phyloP scores from a whole-genome alignment of 2,797 vertebrate species.

The Aselliscus stoliczkanus region DNA sequence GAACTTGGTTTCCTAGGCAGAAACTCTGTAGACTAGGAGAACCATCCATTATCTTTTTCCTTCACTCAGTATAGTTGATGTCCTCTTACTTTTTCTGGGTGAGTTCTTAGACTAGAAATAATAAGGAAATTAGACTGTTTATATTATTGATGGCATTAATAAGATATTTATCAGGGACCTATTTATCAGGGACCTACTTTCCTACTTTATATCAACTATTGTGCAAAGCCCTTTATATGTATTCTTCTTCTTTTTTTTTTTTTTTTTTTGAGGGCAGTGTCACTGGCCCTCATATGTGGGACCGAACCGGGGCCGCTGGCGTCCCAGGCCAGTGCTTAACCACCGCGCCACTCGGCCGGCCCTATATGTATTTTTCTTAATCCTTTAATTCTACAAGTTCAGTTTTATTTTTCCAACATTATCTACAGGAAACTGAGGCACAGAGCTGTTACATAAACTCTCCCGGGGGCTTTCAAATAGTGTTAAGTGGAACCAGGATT shows the following conservation, averaged over 20 bases:
- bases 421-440: background rate
- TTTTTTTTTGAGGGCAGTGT: too few relatives aligned
- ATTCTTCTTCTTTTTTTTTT: background rate
- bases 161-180: background rate
- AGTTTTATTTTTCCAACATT: background rate
- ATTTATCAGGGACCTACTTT: background rate
- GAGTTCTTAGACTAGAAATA: conserved; percentile 15
- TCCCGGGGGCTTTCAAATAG: background rate
- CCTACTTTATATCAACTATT: background rate
- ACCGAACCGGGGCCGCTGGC: too few relatives aligned
- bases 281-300: too few relatives aligned
- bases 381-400: background rate
- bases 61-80: background rate
- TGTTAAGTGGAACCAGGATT: background rate
- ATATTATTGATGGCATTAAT: background rate
- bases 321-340: too few relatives aligned
- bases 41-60: background rate
- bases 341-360: too few relatives aligned
- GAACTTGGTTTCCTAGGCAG: background rate
- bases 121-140: background rate
- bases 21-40: background rate
- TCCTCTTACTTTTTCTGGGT: background rate
- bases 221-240: background rate
- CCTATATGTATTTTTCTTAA: background rate
- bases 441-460: background rate